These are phyloP conservation scores for Harlomillsia oculata DNA, from an alignment of 1,140 invertebrate species.

Conservation along the genomic window DNA sequence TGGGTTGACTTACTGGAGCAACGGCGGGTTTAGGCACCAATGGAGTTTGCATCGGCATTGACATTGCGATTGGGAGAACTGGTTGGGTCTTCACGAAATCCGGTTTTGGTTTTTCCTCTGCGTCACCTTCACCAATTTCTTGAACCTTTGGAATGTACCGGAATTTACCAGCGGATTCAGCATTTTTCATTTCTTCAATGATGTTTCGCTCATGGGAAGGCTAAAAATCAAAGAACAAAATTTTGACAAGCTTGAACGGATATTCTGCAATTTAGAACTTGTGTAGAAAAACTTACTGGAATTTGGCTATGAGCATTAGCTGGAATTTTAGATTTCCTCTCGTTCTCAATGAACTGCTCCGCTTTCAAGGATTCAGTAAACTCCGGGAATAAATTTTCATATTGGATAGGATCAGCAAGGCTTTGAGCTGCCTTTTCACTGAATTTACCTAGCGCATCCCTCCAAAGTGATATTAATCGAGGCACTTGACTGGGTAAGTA, in stretches of 20 bases:
- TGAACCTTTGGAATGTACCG: constrained; percentile 35
- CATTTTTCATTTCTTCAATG: constrained; percentile 58
- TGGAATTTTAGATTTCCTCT: constrained; percentile 46
- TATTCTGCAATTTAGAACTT: background rate
- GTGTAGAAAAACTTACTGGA: constrained; percentile 39
- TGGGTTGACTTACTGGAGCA: constrained; percentile 5
- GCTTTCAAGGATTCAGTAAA: constrained; percentile 63
- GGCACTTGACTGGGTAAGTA: constrained; percentile 87
- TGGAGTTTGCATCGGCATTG: constrained; percentile 16
- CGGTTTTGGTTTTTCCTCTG: constrained; percentile 27
- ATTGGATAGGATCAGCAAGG: constrained; percentile 87
- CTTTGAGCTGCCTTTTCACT: constrained; percentile 84
- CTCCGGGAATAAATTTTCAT: constrained; percentile 93
- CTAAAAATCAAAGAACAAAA: constrained; percentile 41
- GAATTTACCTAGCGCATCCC: constrained; percentile 57
- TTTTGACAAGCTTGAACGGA: background rate
- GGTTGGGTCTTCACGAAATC: background rate
- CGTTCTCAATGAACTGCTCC: constrained; percentile 55
- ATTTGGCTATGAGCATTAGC: constrained; percentile 46
- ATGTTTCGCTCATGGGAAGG: constrained; percentile 61
- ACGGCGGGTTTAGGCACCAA: constrained; percentile 10
- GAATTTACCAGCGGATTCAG: constrained; percentile 49
- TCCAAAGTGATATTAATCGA: constrained; percentile 72
- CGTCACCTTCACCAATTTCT: background rate
- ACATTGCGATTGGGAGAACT: constrained; percentile 11